These are phyloP conservation scores for Ligdia adustata DNA, from an alignment of 2,888 invertebrate genomes.

Conservation along the genomic window DNA sequence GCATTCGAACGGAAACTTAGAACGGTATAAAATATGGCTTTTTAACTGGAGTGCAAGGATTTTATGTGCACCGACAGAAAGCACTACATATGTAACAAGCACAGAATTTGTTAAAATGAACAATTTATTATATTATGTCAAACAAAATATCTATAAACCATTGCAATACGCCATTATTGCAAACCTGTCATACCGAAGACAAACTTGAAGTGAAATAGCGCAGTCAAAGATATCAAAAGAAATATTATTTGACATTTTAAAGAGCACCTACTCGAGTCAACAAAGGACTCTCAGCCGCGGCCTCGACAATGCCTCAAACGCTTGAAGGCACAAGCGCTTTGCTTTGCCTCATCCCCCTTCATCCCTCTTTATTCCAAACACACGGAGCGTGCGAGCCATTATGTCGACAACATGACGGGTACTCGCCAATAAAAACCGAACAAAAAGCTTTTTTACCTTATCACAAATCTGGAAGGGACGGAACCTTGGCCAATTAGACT, in stretches of 20 bases:
- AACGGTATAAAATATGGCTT: neutral
- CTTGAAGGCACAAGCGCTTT: constrained; percentile 28
- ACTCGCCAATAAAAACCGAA: constrained; percentile 32
- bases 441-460: constrained; percentile 42
- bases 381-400: constrained; percentile 31
- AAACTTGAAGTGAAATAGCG: constrained; percentile 1
- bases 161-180: too few species aligned
- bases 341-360: constrained; percentile 32
- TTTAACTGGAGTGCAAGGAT: too few species aligned
- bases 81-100: too few species aligned
- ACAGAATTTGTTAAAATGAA: too few species aligned
- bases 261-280: constrained; percentile 25
- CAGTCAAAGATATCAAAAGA: constrained; percentile 12
- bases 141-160: too few species aligned
- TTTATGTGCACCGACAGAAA: too few species aligned
- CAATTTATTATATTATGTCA: too few species aligned
- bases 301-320: constrained; percentile 27
- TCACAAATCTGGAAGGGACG: constrained; percentile 56
- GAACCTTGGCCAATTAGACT: constrained; percentile 57
- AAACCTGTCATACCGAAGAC: too few species aligned
- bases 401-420: constrained; percentile 43
- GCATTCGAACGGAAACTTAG: constrained; percentile 10
- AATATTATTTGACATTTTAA: constrained; percentile 34
- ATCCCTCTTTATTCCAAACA: constrained; percentile 33
- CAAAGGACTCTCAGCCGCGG: constrained; percentile 29